Evolutionary conservation across 2,797 vertebrate species (phyloP), one percentile per base, ranked within the genome.

Genomic region (Hypotaenidia philippensis): DNA sequence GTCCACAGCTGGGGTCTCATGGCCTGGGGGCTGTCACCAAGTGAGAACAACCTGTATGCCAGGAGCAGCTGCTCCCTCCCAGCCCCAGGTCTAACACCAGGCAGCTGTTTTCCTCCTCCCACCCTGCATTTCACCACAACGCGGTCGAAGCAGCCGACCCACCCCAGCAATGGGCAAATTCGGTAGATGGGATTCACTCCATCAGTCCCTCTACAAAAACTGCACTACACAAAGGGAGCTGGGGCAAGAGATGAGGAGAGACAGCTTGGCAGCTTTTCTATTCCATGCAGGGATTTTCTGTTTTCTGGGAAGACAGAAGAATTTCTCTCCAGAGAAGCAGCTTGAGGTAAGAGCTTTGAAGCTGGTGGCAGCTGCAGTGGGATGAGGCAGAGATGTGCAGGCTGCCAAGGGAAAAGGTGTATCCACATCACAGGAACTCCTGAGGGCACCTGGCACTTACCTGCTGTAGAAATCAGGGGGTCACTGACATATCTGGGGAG

Each of bases 131-230:
- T 70, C 78, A 68, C 34, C 13, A 34, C 1, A 6, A 25, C 18
- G 9, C 1, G 6, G 63, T 26, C 29, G 13, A 34, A 14, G 31
- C 6, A 0, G 18, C 57, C 27, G 49, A 61, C 22, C 31, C 38
- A 18, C 19, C 31, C 36, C 41, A 83, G 45, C 65, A 65, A 61
- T 17, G 34, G 41, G 41, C 29, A 50, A 13, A 61, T 13, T 23
- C 1, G 0, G 52, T 2, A 41, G 13, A 50, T n/a, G 29, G 66
- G 6, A 27, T 74, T 71, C 22, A 31, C 9, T 27, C 47, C 20
- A 18, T 23, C 21, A 71, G 27, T 23, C 31, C 86, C 61, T 40
- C 60, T 60, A 80, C 20, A 69, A 74, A 83, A 80, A 64, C 1
- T 25, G 22, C 20, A 29, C 32, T 50, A 40, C 4, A 64, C 8